Conservation (phyloP, 2,113 vertebrate genomes). For the Pomatorhinus ruficollis region DNA sequence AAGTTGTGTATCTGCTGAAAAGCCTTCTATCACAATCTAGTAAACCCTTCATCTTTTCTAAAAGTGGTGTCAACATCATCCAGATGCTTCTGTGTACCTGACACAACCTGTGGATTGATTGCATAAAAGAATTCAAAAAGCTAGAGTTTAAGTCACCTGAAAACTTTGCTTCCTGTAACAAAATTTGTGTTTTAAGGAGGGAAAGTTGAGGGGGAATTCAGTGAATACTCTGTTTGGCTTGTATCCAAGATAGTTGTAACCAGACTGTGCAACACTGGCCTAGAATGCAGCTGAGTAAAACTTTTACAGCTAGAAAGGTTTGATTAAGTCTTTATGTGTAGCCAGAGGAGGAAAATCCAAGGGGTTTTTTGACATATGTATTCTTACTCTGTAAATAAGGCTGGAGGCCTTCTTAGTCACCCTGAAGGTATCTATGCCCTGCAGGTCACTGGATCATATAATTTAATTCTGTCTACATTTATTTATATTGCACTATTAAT, state of each 20-base stretch:
- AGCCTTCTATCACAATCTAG: background rate
- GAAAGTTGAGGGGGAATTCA: background rate
- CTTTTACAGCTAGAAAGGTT: background rate
- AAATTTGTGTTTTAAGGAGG: background rate
- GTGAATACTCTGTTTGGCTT: accelerated
- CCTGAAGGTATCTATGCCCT: background rate
- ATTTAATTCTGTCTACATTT: background rate
- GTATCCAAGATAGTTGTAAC: background rate
- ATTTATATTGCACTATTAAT: background rate
- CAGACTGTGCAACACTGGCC: background rate
- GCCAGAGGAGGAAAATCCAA: background rate
- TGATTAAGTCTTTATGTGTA: background rate
- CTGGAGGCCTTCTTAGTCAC: background rate
- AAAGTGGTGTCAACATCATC: background rate
- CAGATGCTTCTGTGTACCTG: background rate
- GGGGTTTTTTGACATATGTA: accelerated
- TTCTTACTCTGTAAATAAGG: background rate
- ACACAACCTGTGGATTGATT: background rate
- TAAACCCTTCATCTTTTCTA: background rate
- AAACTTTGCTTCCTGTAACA: background rate
- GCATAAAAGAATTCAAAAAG: background rate
- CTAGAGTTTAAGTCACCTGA: background rate
- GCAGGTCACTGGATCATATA: background rate
- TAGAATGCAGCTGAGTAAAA: background rate
- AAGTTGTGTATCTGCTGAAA: background rate